These are phyloP conservation scores for Rhincodon typus DNA, from an alignment of 2,797 vertebrate species.

Conservation along the genomic window DNA sequence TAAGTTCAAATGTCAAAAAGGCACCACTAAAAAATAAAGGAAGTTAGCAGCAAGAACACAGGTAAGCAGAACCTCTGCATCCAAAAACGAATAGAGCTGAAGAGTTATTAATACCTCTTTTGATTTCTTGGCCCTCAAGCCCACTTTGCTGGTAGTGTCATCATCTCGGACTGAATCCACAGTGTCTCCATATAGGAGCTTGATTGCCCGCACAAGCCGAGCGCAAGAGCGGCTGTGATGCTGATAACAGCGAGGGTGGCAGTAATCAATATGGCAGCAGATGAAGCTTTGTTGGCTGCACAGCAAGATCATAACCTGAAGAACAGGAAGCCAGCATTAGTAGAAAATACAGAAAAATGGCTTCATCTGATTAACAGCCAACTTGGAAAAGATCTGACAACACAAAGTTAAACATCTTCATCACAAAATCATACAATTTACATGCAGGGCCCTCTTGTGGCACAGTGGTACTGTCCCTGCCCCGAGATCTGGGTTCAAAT, in stretches of 20 bases:
- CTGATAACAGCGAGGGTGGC: constrained; percentile 94
- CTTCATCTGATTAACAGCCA: neutral
- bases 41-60: neutral
- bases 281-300: constrained; percentile 99
- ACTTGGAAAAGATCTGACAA: neutral
- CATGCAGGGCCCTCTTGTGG: no score
- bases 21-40: neutral
- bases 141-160: constrained; percentile 56
- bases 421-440: neutral
- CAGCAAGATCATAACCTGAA: constrained; percentile 90
- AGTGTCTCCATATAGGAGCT: constrained; percentile 86
- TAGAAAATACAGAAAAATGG: neutral
- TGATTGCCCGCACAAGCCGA: constrained; percentile 89
- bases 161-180: constrained; percentile 79
- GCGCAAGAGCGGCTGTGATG: constrained; percentile 93
- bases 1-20: neutral
- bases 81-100: neutral
- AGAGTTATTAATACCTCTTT: constrained; percentile 70
- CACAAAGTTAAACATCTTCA: neutral
- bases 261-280: constrained; percentile 91
- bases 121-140: constrained; percentile 77
- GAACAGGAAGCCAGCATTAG: neutral
- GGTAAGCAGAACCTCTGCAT: neutral
- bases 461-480: no score
- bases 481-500: no score